Conservation (phyloP, 1,140 invertebrate genomes). For the Brachionus calyciflorus region DNA sequence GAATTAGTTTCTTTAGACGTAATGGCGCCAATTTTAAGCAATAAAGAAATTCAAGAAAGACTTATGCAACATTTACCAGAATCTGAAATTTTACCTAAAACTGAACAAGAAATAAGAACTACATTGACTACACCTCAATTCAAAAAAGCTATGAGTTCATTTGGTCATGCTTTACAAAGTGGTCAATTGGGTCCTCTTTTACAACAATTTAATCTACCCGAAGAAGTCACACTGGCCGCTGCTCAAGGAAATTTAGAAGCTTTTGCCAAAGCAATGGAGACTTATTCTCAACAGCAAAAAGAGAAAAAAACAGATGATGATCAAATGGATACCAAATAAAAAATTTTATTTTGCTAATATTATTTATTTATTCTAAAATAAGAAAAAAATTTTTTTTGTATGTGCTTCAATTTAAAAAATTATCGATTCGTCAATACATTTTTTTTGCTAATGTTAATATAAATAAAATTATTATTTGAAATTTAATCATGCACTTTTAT, state of each 20-base stretch:
- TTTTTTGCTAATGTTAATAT: no score
- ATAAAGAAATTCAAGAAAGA: conserved; percentile 35
- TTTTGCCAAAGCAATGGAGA: conserved; percentile 46
- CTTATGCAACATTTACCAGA: conserved; percentile 18
- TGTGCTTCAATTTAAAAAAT: background rate
- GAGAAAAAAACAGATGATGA: conserved; percentile 26
- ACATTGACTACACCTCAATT: conserved; percentile 41
- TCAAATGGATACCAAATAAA: conserved; percentile 45
- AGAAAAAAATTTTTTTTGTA: background rate
- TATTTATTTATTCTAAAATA: background rate
- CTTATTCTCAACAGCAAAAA: conserved; percentile 30
- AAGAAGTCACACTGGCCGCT: background rate
- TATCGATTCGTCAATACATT: no score
- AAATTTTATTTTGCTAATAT: background rate
- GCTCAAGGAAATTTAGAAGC: conserved; percentile 1
- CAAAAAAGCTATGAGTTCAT: conserved; percentile 28
- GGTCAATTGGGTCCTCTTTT: conserved; percentile 40
- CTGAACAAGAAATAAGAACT: conserved; percentile 34
- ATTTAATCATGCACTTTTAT: no score
- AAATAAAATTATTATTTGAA: no score
- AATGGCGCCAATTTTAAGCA: conserved; percentile 36
- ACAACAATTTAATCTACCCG: conserved; percentile 26
- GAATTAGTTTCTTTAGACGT: conserved; percentile 14
- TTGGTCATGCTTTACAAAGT: conserved; percentile 31
- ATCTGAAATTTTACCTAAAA: conserved; percentile 11